These are phyloP conservation scores for Neelides sp. DNA, from an alignment of 1,140 invertebrate genomes.

Conservation along the genomic window DNA sequence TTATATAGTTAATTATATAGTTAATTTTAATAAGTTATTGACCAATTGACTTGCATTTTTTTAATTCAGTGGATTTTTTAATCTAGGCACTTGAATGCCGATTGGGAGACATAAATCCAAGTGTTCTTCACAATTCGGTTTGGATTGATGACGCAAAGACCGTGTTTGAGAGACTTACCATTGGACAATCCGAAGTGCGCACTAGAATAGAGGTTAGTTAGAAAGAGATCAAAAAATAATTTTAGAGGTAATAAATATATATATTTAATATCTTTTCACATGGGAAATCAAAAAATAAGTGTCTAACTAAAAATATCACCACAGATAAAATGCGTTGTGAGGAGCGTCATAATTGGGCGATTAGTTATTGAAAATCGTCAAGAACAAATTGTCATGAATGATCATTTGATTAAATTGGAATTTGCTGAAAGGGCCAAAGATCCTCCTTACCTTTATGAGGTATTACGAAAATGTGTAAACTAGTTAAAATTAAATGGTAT, in stretches of 20 bases:
- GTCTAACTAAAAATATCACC: constrained; percentile 33
- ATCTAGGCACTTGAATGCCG: constrained; percentile 28
- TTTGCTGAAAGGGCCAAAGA: constrained; percentile 56
- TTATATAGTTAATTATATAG: too few relatives aligned
- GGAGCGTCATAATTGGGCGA: constrained; percentile 44
- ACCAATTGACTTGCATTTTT: too few relatives aligned
- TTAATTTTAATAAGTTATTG: too few relatives aligned
- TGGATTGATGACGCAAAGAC: constrained; percentile 13
- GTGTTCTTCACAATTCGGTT: constrained; percentile 15
- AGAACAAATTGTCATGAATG: constrained; percentile 46
- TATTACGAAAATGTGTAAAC: too few relatives aligned
- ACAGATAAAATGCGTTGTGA: constrained; percentile 65
- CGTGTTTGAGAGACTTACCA: constrained; percentile 8
- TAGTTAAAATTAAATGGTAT: too few relatives aligned
- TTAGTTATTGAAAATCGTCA: constrained; percentile 36
- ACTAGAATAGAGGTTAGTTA: too few relatives aligned
- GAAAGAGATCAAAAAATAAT: too few relatives aligned
- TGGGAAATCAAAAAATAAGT: background rate
- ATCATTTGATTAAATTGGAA: constrained; percentile 42
- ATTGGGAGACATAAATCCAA: constrained; percentile 20
- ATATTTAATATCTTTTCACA: constrained; percentile 1
- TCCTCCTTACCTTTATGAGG: too few relatives aligned
- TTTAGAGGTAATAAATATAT: background rate
- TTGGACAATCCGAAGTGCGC: too few relatives aligned
- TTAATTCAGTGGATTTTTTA: too few relatives aligned